Evolutionary conservation across 2,888 invertebrate species (phyloP).

Genomic region (Agrypnus murinus): DNA sequence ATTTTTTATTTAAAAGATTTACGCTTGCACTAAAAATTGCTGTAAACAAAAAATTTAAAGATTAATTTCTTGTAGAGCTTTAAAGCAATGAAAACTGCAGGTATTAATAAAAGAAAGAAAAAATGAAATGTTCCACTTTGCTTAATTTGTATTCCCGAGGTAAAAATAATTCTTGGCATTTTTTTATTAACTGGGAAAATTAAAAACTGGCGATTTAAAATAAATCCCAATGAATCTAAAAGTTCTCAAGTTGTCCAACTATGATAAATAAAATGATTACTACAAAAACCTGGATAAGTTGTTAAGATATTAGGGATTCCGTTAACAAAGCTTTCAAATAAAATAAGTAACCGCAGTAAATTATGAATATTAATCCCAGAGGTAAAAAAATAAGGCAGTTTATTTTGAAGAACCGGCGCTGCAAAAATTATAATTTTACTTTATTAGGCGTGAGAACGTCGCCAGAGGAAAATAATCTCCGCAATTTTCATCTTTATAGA

Average conservation of each 20-base stretch:
- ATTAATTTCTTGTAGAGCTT: neutral
- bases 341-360: slow-evolving; percentile 42
- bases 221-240: slow-evolving; percentile 12
- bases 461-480: slow-evolving; percentile 50
- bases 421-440: slow-evolving; percentile 50
- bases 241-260: neutral
- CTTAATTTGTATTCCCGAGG: slow-evolving; percentile 19
- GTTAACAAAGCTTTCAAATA: slow-evolving; percentile 33
- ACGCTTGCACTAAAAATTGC: neutral
- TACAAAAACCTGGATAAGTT: too few species aligned
- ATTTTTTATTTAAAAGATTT: neutral
- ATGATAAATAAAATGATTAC: too few species aligned
- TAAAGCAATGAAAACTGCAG: slow-evolving; percentile 18
- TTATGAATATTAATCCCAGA: slow-evolving; percentile 48
- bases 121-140: slow-evolving; percentile 2
- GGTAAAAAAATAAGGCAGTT: slow-evolving; percentile 44
- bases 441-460: slow-evolving; percentile 51
- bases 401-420: slow-evolving; percentile 40
- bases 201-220: slow-evolving; percentile 20
- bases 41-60: neutral
- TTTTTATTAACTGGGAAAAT: slow-evolving; percentile 16
- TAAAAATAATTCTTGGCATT: slow-evolving; percentile 10
- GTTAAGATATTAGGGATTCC: slow-evolving; percentile 5
- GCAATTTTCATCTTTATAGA: slow-evolving; percentile 49
- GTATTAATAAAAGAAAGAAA: slow-evolving; percentile 12